Conservation (phyloP, 2,113 vertebrate species). For the Clarias magur region DNA sequence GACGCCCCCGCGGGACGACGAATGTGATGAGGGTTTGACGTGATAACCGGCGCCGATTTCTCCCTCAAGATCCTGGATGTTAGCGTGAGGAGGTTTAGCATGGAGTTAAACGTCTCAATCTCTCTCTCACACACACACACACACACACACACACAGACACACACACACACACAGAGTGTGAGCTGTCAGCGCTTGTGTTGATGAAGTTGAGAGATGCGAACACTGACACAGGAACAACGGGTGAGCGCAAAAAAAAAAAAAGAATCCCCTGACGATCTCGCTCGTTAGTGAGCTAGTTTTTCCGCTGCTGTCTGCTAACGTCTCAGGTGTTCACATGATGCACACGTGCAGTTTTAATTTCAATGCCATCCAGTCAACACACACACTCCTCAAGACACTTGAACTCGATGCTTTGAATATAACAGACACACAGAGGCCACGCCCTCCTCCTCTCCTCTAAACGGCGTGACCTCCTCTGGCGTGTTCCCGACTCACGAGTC, state of each 20-base stretch:
- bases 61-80: background rate
- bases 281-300: slow-evolving; percentile 2
- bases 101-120: background rate
- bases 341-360: background rate
- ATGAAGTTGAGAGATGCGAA: slow-evolving; percentile 29
- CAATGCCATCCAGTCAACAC: background rate
- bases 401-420: background rate
- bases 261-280: background rate
- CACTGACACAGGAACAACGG: slow-evolving; percentile 28
- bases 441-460: background rate
- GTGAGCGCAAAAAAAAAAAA: background rate
- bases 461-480: background rate
- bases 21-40: background rate
- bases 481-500: background rate
- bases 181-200: slow-evolving; percentile 36
- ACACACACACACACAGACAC: slow-evolving; percentile 23
- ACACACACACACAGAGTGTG: background rate
- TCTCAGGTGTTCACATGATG: slow-evolving; percentile 5
- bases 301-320: background rate
- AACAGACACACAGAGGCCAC: background rate
- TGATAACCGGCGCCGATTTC: background rate
- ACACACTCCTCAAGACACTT: background rate
- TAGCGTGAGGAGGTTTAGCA: background rate
- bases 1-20: background rate
- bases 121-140: background rate